Conservation (phyloP, 2,113 vertebrate genomes). For the Eidolon helvum region DNA sequence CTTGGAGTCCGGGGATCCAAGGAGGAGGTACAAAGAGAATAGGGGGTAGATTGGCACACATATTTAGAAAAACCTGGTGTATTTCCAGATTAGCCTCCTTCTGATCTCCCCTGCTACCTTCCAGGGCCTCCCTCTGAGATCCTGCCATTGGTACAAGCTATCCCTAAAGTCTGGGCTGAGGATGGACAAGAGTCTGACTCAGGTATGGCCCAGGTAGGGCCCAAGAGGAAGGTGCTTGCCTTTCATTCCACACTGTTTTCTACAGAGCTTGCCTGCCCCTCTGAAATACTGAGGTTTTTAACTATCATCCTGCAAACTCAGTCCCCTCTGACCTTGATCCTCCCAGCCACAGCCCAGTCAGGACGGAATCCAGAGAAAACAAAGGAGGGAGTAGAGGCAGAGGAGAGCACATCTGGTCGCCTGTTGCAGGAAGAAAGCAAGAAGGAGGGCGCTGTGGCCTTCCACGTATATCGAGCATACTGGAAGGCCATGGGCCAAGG, state of each 20-base stretch:
- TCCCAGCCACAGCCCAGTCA: constrained; percentile 52
- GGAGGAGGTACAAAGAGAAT: background rate
- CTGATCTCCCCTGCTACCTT: background rate
- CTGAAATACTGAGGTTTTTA: background rate
- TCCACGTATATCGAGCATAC: constrained; percentile 92
- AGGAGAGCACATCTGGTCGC: constrained; percentile 7
- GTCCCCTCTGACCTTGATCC: background rate
- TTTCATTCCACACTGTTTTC: background rate
- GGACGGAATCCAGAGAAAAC: constrained; percentile 49
- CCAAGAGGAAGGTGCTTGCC: background rate
- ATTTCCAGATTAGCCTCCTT: background rate
- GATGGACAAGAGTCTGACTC: constrained; percentile 52
- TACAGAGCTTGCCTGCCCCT: background rate
- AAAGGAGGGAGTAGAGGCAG: constrained; percentile 66
- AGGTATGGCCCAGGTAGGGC: constrained; percentile 38
- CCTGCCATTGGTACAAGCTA: constrained; percentile 88
- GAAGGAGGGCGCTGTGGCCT: constrained; percentile 90
- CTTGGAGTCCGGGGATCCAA: background rate
- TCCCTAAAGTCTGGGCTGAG: constrained; percentile 75
- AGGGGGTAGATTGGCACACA: background rate
- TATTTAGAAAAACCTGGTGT: background rate
- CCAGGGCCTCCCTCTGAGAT: constrained; percentile 92
- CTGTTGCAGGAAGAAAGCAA: constrained; percentile 89
- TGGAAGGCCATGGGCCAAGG: constrained; percentile 89
- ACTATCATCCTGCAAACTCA: background rate